Evolutionary conservation across 2,113 vertebrate genomes (phyloP).

Genomic region (Dipodomys ordii): DNA sequence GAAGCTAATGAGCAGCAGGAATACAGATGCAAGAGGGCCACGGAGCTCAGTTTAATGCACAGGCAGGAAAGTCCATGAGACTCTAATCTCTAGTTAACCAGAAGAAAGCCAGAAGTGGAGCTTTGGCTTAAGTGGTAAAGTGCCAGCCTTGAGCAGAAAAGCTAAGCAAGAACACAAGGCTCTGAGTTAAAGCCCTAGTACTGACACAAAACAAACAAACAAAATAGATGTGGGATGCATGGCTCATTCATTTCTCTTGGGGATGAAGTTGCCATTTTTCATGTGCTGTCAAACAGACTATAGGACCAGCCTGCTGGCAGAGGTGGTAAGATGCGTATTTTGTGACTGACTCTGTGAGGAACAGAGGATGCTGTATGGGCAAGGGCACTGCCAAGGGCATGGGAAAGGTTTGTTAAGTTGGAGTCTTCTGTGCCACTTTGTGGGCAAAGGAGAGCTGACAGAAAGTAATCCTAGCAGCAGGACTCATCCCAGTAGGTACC

Average conservation of each 20-base stretch:
- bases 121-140: too few species aligned
- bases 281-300: accelerated
- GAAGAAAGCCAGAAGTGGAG: too few species aligned
- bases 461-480: background rate
- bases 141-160: too few species aligned
- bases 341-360: background rate
- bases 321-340: background rate
- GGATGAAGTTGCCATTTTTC: too few species aligned
- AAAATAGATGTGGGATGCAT: accelerated
- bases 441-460: background rate
- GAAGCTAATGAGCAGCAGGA: accelerated
- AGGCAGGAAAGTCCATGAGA: too few species aligned
- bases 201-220: too few species aligned
- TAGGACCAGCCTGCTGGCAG: background rate
- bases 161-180: too few species aligned
- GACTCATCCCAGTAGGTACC: accelerated
- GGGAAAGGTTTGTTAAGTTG: background rate
- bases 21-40: too few species aligned
- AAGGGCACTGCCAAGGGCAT: accelerated
- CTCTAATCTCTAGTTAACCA: too few species aligned
- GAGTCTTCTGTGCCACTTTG: background rate
- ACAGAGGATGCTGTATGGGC: background rate
- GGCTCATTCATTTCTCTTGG: background rate
- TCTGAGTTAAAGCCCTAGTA: too few species aligned
- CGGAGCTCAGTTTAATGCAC: too few species aligned